Evolutionary conservation across 2,888 invertebrate genomes (phyloP), one percentile per base, ranked within the genome.

Genomic region (Lepetodrilus schrolli): DNA sequence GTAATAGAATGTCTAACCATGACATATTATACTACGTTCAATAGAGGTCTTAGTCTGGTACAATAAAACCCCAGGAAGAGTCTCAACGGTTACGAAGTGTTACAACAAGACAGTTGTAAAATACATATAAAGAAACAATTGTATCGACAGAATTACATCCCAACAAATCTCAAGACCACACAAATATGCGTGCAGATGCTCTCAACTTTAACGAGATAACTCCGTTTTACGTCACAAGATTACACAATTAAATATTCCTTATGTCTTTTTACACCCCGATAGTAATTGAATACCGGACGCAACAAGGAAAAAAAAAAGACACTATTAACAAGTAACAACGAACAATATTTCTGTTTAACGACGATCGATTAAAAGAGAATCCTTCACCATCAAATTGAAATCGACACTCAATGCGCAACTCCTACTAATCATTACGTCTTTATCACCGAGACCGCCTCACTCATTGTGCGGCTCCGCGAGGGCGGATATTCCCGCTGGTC

Each of bases 271-370:
- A 58, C 58, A 58, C 58, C 21, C 13, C 3, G 17, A 43, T 34
- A 2, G 58, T 58, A 58, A 58, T 58, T 58, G 58, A 58, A 58
- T 30, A 26, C n/a, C n/a, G n/a, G n/a, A n/a, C n/a, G n/a, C 26
- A 17, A 30, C 58, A 30, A 17, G 26, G 26, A 7, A 30, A 23
- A 17, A 13, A 58, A 58, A 58, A 58, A 58, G 26, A 26, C 58
- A 58, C 58, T 30, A 58, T 58, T 58, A 58, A 30, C 58, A 43
- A 7, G 58, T 5, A 30, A 30, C 34, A 34, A 7, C 26, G 26
- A 30, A 58, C 58, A 58, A 58, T 58, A 58, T 58, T 58, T 58
- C 58, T 23, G 13, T 58, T 30, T 58, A 58, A 58, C 58, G 58
- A 58, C 58, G 17, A 58, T 23, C 58, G 10, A 58, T 58, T 58